A percentile compares a stretch with the other conserved stretches of the same genome.
phyloP scores from a whole-genome alignment of 2,113 vertebrate species.

The Solea senegalensis region DNA sequence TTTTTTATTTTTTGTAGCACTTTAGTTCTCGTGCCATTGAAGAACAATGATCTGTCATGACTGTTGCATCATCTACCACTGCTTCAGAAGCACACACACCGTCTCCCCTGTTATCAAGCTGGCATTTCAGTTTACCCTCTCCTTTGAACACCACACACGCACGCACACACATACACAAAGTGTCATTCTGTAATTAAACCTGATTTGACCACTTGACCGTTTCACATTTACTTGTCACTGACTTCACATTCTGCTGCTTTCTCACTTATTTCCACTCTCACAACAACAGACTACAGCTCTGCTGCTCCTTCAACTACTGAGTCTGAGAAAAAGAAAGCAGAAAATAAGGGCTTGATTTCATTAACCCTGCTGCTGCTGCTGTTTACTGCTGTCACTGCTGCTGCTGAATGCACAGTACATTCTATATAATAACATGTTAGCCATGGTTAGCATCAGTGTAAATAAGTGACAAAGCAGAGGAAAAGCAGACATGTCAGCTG shows the following conservation, averaged over 20 bases:
- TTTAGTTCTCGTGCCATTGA: constrained; percentile 60
- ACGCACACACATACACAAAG: background rate
- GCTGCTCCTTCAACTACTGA: too few relatives aligned
- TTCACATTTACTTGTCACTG: constrained; percentile 49
- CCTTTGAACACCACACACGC: constrained; percentile 35
- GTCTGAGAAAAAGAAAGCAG: background rate
- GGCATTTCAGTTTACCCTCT: constrained; percentile 71
- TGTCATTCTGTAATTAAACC: constrained; percentile 1
- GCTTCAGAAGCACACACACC: background rate
- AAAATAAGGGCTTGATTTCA: constrained; percentile 43
- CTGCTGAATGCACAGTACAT: constrained; percentile 15
- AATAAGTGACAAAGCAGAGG: constrained; percentile 61
- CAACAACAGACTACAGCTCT: too few relatives aligned
- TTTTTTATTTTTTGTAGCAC: constrained; percentile 37
- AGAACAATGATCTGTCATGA: constrained; percentile 57
- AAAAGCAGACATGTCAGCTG: constrained; percentile 58
- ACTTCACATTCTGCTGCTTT: constrained; percentile 41
- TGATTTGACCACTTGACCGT: constrained; percentile 15
- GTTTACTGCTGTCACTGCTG: too few relatives aligned
- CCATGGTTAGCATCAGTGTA: constrained; percentile 63
- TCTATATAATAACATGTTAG: constrained; percentile 30
- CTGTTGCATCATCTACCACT: constrained; percentile 22
- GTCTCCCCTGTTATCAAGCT: constrained; percentile 69
- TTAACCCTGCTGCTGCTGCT: constrained; percentile 22
- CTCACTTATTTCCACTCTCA: background rate